Base-by-base conservation (phyloP, 1,140 invertebrate genomes). In the Hycleus phaleratus region DNA sequence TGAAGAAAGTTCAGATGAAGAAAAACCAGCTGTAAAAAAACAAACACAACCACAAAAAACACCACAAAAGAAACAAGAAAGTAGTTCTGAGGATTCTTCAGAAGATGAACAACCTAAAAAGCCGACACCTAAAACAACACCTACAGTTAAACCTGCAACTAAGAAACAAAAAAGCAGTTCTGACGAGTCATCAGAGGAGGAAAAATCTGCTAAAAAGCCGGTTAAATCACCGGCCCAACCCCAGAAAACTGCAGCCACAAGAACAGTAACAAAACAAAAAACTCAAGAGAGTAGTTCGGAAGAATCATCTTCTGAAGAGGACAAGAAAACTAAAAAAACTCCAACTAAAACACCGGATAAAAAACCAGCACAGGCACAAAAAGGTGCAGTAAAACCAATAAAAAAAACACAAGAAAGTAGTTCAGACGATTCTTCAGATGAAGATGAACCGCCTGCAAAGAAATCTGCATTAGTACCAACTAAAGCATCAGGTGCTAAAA, bases 111-210 rank as follows among this genome's bases (percentile, higher is more conserved):
- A 10, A 42, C 46, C 54, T 5, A 62, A 61, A 49, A 66, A 68
- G 45, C 44, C 49, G 43, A 8, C 52, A 3, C 42, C 40, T 25
- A 63, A 62, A 56, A 39, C 60, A 39, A 25, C 1, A 32, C 11
- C 49, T 10, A 12, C 47, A 55, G 26, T 62, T 40, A 54, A 55
- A 49, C 49, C 54, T 9, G 53, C 54, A 38, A 61, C 61, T 49
- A 58, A 58, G 43, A 47, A 61, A n/a, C 64, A 62, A 57, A 58
- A 65, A 54, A 60, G 62, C 3, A 64, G 61, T 32, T 63, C 60
- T 24, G 67, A 72, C 6, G 73, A 74, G 25, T 61, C 60, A 18
- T 62, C 57, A 46, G 49, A 60, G 32, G 67, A 63, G 2, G 72
- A 73, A 49, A 50, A 70, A 48, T 4, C 46, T 4, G n/a, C 61